Percentiles rank a stretch among this genome's conserved stretches.
These are phyloP conservation scores for Antheraea pernyi DNA, from an alignment of 1,140 invertebrate genomes.

Conservation along the genomic window DNA sequence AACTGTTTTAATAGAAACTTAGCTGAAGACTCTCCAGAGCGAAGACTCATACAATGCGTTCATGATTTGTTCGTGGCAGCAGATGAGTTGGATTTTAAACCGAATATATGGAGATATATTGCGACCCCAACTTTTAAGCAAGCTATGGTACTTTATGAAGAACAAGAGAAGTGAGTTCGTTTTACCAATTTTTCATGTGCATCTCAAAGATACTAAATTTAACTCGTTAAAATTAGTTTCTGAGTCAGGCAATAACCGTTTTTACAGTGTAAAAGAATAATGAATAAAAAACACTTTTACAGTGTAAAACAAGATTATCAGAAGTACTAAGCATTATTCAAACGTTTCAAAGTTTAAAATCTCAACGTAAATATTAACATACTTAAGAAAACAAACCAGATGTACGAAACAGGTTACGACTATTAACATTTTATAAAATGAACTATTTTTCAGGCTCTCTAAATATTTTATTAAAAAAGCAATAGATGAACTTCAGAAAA, in stretches of 20 bases:
- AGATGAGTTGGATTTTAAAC: constrained; percentile 81
- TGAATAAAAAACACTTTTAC: too few species aligned
- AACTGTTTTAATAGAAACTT: constrained; percentile 80
- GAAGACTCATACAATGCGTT: constrained; percentile 69
- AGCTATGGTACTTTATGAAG: constrained; percentile 64
- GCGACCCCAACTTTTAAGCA: constrained; percentile 79
- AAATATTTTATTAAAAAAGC: constrained; percentile 45
- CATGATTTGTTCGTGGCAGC: constrained; percentile 80
- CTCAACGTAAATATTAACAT: too few species aligned
- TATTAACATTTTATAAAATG: neutral
- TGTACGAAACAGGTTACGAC: neutral
- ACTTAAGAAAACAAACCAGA: neutral
- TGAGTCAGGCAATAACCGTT: too few species aligned
- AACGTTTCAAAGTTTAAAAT: too few species aligned
- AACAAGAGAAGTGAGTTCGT: constrained; percentile 36
- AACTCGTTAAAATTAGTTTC: neutral
- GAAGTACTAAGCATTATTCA: neutral
- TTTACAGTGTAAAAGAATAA: too few species aligned
- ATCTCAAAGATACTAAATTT: neutral
- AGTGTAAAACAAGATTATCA: too few species aligned
- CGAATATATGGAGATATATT: constrained; percentile 81
- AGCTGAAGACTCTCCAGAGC: constrained; percentile 77
- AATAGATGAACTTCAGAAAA: constrained; percentile 35
- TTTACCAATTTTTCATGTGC: neutral
- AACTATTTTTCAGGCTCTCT: constrained; percentile 35